Conservation (phyloP, 1,140 invertebrate species). For the Wiebesia pumilae region DNA sequence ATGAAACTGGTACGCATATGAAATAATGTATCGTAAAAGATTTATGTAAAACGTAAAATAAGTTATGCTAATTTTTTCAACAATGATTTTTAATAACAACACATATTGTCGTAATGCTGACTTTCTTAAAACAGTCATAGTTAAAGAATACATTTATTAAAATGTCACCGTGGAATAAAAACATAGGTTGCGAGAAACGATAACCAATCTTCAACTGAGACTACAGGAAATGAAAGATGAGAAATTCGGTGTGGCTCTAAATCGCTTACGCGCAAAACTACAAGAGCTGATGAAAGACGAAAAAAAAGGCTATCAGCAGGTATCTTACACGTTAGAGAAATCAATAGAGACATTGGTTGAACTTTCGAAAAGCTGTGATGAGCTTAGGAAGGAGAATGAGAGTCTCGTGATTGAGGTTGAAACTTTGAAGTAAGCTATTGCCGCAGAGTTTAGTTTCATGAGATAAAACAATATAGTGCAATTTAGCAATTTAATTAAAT, state of each 20-base stretch:
- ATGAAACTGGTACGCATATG: too few species aligned
- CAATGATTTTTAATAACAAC: too few species aligned
- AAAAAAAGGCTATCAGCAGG: slow-evolving; percentile 59
- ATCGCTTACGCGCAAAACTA: slow-evolving; percentile 66
- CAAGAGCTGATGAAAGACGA: slow-evolving; percentile 63
- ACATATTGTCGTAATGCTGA: too few species aligned
- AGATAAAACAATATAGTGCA: slow-evolving; percentile 9
- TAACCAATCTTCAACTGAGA: slow-evolving; percentile 59
- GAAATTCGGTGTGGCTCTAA: slow-evolving; percentile 63
- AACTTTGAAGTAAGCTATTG: slow-evolving; percentile 42
- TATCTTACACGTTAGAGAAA: slow-evolving; percentile 58
- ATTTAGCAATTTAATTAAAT: slow-evolving; percentile 16
- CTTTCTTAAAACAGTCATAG: background rate
- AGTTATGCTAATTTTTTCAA: too few species aligned
- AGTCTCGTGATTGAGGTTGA: slow-evolving; percentile 54
- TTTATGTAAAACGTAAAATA: too few species aligned
- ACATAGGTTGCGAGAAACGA: slow-evolving; percentile 57
- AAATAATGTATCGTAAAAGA: too few species aligned
- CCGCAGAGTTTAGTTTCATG: slow-evolving; percentile 1
- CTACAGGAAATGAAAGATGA: slow-evolving; percentile 63
- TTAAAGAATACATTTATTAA: background rate
- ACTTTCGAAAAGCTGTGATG: slow-evolving; percentile 60
- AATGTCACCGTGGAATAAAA: background rate
- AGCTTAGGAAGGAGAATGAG: slow-evolving; percentile 61
- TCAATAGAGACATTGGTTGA: slow-evolving; percentile 63